Evolutionary conservation across 2,797 vertebrate genomes (phyloP).

Genomic region (Sebastes paucispinis): DNA sequence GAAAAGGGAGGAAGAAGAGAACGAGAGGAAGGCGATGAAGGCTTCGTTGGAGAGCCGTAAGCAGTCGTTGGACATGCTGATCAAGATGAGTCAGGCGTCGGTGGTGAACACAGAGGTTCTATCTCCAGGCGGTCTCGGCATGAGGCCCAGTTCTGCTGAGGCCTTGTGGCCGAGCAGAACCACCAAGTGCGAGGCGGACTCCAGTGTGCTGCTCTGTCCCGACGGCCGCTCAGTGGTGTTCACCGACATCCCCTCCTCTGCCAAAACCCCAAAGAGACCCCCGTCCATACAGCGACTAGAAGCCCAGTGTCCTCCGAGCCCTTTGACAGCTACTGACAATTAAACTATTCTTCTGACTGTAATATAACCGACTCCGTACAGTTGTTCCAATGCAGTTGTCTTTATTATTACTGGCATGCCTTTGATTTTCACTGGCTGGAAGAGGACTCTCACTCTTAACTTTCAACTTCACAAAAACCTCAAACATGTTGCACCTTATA

Average conservation of each 20-base stretch:
- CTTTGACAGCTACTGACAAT: slow-evolving; percentile 65
- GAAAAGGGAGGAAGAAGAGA: slow-evolving; percentile 66
- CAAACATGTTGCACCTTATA: slow-evolving; percentile 59
- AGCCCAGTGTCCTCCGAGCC: slow-evolving; percentile 67
- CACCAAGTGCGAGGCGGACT: slow-evolving; percentile 97
- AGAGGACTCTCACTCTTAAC: background rate
- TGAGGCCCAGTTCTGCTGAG: slow-evolving; percentile 77
- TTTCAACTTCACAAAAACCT: slow-evolving; percentile 33
- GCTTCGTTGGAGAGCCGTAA: slow-evolving; percentile 82
- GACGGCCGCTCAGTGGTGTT: slow-evolving; percentile 81
- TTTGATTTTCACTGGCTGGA: slow-evolving; percentile 33
- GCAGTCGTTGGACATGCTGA: slow-evolving; percentile 86
- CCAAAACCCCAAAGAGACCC: slow-evolving; percentile 76
- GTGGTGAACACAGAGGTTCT: slow-evolving; percentile 83
- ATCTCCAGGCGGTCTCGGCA: slow-evolving; percentile 65
- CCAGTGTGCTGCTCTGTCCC: slow-evolving; percentile 90
- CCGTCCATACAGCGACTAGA: slow-evolving; percentile 82
- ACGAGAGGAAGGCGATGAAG: slow-evolving; percentile 65
- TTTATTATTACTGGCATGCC: slow-evolving; percentile 29
- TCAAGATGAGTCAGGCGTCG: slow-evolving; percentile 85
- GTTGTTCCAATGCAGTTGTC: slow-evolving; percentile 9
- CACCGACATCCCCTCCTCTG: slow-evolving; percentile 63
- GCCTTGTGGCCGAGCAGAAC: slow-evolving; percentile 87
- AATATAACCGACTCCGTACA: background rate
- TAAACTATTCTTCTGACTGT: slow-evolving; percentile 38